phyloP scores from a whole-genome alignment of 2,113 vertebrate species.

The Maccullochella peelii region DNA sequence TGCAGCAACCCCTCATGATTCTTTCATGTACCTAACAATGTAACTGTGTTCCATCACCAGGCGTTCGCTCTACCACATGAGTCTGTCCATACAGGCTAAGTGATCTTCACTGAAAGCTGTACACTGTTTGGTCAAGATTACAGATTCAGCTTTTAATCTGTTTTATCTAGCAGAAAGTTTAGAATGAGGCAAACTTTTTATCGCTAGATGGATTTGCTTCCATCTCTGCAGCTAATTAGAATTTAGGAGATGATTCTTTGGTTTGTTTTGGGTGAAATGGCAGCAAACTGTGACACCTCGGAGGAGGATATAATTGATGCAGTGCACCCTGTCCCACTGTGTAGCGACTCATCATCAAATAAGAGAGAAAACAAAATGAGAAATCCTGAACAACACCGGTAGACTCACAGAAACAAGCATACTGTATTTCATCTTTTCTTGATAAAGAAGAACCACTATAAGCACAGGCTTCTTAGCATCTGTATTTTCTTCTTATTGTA shows the following conservation, averaged over 20 bases:
- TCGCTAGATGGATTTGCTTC: neutral
- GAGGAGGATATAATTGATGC: constrained; percentile 26
- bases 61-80: neutral
- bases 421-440: neutral
- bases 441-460: neutral
- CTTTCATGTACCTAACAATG: neutral
- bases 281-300: constrained; percentile 11
- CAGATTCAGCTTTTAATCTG: neutral
- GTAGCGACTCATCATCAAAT: neutral
- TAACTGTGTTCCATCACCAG: neutral
- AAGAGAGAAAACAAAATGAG: neutral
- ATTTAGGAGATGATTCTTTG: neutral
- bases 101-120: neutral
- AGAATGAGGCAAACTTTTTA: constrained; percentile 12
- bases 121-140: neutral
- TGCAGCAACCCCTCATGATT: neutral
- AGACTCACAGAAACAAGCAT: neutral
- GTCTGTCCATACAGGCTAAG: neutral
- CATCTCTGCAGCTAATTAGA: constrained; percentile 20
- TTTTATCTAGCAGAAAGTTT: neutral
- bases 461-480: neutral
- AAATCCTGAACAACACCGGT: neutral
- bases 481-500: neutral
- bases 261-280: constrained; percentile 26
- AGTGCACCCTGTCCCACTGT: neutral